These are phyloP conservation scores for Drosophila arizonae DNA, from an alignment of 1,140 invertebrate genomes.

Conservation along the genomic window DNA sequence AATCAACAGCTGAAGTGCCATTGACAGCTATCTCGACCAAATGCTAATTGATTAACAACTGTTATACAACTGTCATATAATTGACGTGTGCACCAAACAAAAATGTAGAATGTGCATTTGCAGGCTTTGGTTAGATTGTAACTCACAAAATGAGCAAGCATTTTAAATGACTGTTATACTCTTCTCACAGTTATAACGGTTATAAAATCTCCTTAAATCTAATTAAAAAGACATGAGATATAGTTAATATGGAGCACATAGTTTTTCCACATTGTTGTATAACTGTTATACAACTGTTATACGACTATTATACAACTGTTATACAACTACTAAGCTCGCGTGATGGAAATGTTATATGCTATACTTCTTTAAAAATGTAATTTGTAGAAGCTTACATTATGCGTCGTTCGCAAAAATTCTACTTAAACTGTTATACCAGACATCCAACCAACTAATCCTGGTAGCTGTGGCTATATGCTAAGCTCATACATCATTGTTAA, in stretches of 20 bases:
- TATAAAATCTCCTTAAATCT: no score
- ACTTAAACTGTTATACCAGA: background rate
- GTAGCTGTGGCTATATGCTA: background rate
- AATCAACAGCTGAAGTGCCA: constrained; percentile 19
- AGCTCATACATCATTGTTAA: background rate
- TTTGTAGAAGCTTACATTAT: background rate
- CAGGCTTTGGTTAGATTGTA: background rate
- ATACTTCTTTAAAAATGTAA: no score
- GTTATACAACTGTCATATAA: constrained; percentile 5
- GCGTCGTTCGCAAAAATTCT: no score
- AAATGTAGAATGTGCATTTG: background rate
- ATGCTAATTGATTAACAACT: background rate
- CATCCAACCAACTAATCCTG: background rate
- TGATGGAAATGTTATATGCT: no score
- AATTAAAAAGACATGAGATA: no score
- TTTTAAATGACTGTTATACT: constrained; percentile 9
- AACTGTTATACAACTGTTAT: background rate
- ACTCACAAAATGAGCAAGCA: background rate
- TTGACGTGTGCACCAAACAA: no score
- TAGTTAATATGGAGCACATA: no score
- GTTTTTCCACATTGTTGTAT: no score
- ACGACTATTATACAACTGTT: constrained; percentile 19
- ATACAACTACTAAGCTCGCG: background rate
- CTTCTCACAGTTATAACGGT: background rate
- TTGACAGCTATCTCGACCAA: constrained; percentile 4